Evolutionary conservation across 1,140 invertebrate genomes (phyloP).

Genomic region (Hycleus cichorii): DNA sequence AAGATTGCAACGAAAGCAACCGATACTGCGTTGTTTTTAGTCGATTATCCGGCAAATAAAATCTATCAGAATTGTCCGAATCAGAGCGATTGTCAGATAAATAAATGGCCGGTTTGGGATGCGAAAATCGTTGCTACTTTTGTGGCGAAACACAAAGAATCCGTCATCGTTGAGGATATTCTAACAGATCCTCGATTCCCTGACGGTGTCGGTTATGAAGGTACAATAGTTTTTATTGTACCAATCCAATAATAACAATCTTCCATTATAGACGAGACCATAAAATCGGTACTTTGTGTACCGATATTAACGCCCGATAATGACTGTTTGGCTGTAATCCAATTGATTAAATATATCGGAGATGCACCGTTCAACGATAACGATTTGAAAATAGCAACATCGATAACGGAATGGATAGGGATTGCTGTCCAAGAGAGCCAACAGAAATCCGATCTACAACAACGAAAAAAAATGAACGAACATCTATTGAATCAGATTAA

Average conservation of each 20-base stretch:
- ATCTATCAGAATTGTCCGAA: conserved; percentile 41
- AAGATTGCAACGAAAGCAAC: conserved; percentile 45
- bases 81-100: conserved; percentile 39
- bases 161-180: conserved; percentile 45
- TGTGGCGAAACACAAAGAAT: conserved; percentile 47
- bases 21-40: conserved; percentile 47
- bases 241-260: not conserved
- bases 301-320: conserved; percentile 47
- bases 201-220: conserved; percentile 39
- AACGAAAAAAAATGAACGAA: conserved; percentile 44
- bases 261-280: conserved; percentile 29
- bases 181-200: conserved; percentile 45
- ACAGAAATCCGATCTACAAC: conserved; percentile 42
- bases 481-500: conserved; percentile 44
- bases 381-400: conserved; percentile 40
- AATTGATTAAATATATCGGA: conserved; percentile 42
- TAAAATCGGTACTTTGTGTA: conserved; percentile 47
- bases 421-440: conserved; percentile 49
- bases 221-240: not conserved
- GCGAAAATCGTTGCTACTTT: conserved; percentile 46
- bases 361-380: conserved; percentile 32
- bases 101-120: conserved; percentile 46
- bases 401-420: conserved; percentile 48
- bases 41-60: conserved; percentile 44
- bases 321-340: conserved; percentile 47